Percentiles rank a stretch among this genome's conserved stretches.
These are phyloP conservation scores for Rotaria magnacalcarata DNA, from an alignment of 2,888 invertebrate genomes.

Conservation along the genomic window DNA sequence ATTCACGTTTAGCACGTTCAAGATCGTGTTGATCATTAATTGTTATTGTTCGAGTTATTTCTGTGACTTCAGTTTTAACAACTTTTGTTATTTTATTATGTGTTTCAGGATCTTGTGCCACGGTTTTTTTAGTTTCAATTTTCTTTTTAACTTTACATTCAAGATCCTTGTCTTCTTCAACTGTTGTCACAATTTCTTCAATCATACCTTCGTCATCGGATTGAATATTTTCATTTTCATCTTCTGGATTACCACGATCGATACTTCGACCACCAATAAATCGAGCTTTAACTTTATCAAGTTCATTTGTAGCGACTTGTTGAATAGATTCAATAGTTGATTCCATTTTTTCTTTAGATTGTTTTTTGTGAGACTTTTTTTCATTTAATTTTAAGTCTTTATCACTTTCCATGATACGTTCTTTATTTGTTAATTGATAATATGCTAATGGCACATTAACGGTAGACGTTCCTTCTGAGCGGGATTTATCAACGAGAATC, in stretches of 20 bases:
- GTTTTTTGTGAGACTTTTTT: not conserved
- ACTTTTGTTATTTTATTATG: constrained; percentile 15
- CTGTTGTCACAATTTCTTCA: constrained; percentile 24
- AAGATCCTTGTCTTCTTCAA: constrained; percentile 36
- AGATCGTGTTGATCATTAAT: constrained; percentile 35
- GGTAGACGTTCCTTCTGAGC: not conserved
- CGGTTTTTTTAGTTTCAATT: constrained; percentile 15
- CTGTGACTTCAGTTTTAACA: constrained; percentile 25
- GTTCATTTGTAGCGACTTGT: not conserved
- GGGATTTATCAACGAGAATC: constrained; percentile 8
- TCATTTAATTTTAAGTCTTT: constrained; percentile 16
- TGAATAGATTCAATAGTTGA: not conserved
- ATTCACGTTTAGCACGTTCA: constrained; percentile 33
- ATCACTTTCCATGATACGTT: not conserved
- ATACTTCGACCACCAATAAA: constrained; percentile 14
- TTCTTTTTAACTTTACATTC: constrained; percentile 35
- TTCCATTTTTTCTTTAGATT: not conserved
- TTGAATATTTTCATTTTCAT: constrained; percentile 4
- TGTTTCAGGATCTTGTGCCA: constrained; percentile 22
- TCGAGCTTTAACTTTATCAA: constrained; percentile 4
- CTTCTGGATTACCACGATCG: not conserved
- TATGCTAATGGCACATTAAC: not conserved
- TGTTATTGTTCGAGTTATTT: constrained; percentile 30
- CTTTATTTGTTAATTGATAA: not conserved
- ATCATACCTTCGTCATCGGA: constrained; percentile 34